Conservation (phyloP, 64 coral and sea anemone genomes). For the Montipora cactus region DNA sequence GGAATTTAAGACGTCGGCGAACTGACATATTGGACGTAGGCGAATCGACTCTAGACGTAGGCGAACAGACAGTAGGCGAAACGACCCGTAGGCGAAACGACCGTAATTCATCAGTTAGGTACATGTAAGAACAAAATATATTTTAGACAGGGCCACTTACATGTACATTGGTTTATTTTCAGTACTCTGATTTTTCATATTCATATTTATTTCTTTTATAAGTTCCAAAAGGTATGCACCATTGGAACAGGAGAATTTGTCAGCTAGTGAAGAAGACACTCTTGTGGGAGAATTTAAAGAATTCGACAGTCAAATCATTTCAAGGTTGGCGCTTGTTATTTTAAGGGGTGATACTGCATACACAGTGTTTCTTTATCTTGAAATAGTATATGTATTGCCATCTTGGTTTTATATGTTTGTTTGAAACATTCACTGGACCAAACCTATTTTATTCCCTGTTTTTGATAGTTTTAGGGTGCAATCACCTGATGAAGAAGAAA, state of each 20-base stretch:
- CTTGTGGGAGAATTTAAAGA: not conserved
- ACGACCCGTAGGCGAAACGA: not conserved
- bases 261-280: not conserved
- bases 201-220: not conserved
- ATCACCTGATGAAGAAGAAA: not conserved
- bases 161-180: not conserved
- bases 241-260: not conserved
- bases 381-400: not conserved
- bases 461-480: not conserved
- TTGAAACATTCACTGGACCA: not conserved
- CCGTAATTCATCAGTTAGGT: not conserved
- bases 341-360: not conserved
- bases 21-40: too few relatives aligned
- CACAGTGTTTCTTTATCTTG: not conserved
- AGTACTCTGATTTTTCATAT: not conserved
- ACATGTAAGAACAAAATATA: not conserved
- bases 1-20: too few relatives aligned
- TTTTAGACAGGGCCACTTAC: not conserved
- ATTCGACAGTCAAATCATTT: not conserved
- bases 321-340: not conserved
- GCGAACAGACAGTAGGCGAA: too few relatives aligned
- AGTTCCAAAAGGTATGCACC: not conserved
- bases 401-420: not conserved
- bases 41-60: too few relatives aligned
- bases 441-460: not conserved